These are phyloP conservation scores for Zoanthus gigantus DNA, from an alignment of 92 coral and sea anemone genomes.

Conservation along the genomic window DNA sequence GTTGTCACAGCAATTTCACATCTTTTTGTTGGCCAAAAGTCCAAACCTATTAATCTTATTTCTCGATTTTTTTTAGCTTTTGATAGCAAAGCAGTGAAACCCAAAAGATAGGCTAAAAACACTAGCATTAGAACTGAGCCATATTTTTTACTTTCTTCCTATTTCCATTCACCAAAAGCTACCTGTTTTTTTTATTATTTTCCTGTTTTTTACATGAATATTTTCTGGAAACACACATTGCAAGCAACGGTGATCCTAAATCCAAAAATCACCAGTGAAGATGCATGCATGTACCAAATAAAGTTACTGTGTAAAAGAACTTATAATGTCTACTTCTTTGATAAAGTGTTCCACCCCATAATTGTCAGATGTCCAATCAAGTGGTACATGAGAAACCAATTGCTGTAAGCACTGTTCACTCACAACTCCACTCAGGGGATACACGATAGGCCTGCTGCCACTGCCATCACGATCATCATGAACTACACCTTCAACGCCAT, in stretches of 20 bases:
- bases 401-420: slow-evolving; percentile 43
- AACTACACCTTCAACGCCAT: slow-evolving; percentile 68
- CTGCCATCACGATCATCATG: slow-evolving; percentile 46
- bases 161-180: slow-evolving; percentile 18
- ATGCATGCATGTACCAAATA: slow-evolving; percentile 9
- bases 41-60: slow-evolving; percentile 11
- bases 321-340: slow-evolving; percentile 56
- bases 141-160: slow-evolving; percentile 22
- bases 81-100: slow-evolving; percentile 30
- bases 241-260: slow-evolving; percentile 16
- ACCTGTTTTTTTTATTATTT: slow-evolving; percentile 3
- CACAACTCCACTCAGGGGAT: slow-evolving; percentile 36
- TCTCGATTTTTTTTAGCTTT: slow-evolving; percentile 26
- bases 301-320: slow-evolving; percentile 27
- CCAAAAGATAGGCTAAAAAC: slow-evolving; percentile 27
- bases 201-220: slow-evolving; percentile 1
- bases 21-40: slow-evolving; percentile 22
- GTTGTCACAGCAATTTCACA: slow-evolving; percentile 17
- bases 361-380: slow-evolving; percentile 40
- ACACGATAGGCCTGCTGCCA: slow-evolving; percentile 65
- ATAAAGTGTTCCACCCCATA: slow-evolving; percentile 65
- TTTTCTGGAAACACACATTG: slow-evolving; percentile 16
- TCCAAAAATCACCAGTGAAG: slow-evolving; percentile 12
- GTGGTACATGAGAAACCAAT: slow-evolving; percentile 58
- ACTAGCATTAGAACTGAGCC: slow-evolving; percentile 20